Conservation (phyloP, 2,113 vertebrate species). For the Pteronura brasiliensis region DNA sequence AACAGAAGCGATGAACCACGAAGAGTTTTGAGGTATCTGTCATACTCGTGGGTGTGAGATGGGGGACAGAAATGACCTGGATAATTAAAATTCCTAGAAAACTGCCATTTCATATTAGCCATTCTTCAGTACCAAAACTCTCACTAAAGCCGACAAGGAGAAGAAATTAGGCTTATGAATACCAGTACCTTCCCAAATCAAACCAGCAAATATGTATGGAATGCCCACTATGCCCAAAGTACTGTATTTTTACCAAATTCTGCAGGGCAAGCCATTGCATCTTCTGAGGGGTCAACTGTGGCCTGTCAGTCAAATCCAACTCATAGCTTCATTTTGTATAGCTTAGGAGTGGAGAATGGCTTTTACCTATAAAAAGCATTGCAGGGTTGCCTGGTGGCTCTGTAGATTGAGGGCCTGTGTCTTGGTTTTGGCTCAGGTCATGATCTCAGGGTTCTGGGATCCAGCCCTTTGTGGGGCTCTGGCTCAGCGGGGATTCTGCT, state of each 20-base stretch:
- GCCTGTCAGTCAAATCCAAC: not conserved
- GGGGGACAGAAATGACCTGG: not conserved
- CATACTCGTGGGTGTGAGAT: not conserved
- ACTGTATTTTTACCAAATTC: not conserved
- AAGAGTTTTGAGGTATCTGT: not conserved
- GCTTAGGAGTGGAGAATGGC: not conserved
- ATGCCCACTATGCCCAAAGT: not conserved
- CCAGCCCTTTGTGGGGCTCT: not conserved
- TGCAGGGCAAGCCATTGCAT: not conserved
- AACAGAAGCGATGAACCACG: not conserved
- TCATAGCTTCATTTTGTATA: not conserved
- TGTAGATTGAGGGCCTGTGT: not conserved
- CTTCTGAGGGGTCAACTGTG: not conserved
- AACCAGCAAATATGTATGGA: not conserved
- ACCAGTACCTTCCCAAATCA: not conserved
- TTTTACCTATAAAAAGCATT: not conserved
- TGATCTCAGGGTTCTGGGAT: not conserved
- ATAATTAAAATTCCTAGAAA: constrained; percentile 25
- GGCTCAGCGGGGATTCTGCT: not conserved
- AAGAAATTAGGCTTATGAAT: not conserved
- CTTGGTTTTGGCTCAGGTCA: not conserved
- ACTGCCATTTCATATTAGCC: not conserved
- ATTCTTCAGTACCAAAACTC: not conserved
- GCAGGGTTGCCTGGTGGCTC: not conserved
- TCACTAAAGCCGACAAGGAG: not conserved